Percentiles rank a stretch among this genome's conserved stretches.
These are phyloP conservation scores for Leucozona laternaria DNA, from an alignment of 2,888 invertebrate species.

Conservation along the genomic window DNA sequence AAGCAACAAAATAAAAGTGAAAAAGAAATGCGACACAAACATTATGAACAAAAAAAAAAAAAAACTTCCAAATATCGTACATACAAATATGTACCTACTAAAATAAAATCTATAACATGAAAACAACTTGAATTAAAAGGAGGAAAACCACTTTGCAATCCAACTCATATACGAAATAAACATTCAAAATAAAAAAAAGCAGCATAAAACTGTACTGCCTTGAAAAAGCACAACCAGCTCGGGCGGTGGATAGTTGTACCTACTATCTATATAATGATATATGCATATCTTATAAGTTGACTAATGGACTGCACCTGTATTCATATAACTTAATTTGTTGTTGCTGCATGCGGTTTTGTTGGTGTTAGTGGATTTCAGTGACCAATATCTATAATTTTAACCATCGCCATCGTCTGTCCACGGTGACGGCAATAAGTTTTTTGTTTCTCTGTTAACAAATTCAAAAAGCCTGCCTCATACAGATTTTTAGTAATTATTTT, in stretches of 20 bases:
- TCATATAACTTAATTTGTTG: slow-evolving; percentile 27
- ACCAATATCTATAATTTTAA: slow-evolving; percentile 41
- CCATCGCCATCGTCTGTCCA: slow-evolving; percentile 22
- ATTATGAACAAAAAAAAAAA: not conserved
- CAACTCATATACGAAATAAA: slow-evolving; percentile 24
- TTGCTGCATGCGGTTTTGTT: not conserved
- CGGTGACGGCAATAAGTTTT: not conserved
- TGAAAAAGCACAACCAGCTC: slow-evolving; percentile 71
- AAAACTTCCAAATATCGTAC: not conserved
- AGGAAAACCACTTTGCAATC: slow-evolving; percentile 72
- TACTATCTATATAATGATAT: not conserved
- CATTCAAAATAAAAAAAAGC: slow-evolving; percentile 5
- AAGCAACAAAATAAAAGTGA: slow-evolving; percentile 2
- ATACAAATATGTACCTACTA: not conserved
- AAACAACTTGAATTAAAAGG: slow-evolving; percentile 47
- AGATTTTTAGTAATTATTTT: not conserved
- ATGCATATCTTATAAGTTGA: slow-evolving; percentile 54
- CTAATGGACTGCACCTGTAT: slow-evolving; percentile 73
- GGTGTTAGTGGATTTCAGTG: slow-evolving; percentile 40
- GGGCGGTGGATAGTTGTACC: slow-evolving; percentile 44
- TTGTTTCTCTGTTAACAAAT: not conserved
- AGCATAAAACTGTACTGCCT: slow-evolving; percentile 68
- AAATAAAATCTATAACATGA: slow-evolving; percentile 29
- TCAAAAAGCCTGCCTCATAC: not conserved
- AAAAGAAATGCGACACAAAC: slow-evolving; percentile 20